A percentile compares a stretch with the other conserved stretches of the same genome.
phyloP scores from a whole-genome alignment of 2,888 invertebrate species.

The Tyria jacobaeae region DNA sequence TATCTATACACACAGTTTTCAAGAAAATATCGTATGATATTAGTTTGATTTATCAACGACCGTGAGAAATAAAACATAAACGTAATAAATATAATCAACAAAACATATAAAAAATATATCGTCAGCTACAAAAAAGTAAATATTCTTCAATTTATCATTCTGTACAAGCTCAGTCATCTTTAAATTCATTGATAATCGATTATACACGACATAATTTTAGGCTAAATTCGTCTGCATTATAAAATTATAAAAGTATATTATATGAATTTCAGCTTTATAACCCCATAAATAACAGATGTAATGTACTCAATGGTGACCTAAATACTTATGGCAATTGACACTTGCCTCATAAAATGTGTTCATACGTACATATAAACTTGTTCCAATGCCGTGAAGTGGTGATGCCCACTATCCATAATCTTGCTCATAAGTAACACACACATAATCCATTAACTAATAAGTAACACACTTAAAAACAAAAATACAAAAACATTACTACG shows the following conservation, averaged over 20 bases:
- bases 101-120: neutral
- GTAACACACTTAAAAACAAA: constrained; percentile 18
- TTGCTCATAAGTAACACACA: too few relatives aligned
- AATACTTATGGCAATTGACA: constrained; percentile 74
- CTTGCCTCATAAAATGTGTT: constrained; percentile 65
- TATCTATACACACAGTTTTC: neutral
- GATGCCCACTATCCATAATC: constrained; percentile 57
- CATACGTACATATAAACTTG: constrained; percentile 39
- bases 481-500: constrained; percentile 17
- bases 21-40: neutral
- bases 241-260: constrained; percentile 18
- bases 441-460: constrained; percentile 63
- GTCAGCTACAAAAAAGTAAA: neutral
- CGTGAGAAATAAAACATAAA: neutral
- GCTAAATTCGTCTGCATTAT: constrained; percentile 23
- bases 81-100: neutral
- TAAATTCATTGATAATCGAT: constrained; percentile 38
- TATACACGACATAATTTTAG: constrained; percentile 26
- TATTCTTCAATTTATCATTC: constrained; percentile 2
- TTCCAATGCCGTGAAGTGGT: constrained; percentile 52
- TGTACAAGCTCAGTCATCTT: constrained; percentile 18
- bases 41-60: neutral
- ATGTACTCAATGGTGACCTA: constrained; percentile 56
- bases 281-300: constrained; percentile 26
- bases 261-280: constrained; percentile 48